These are phyloP conservation scores for Capreolus pygargus DNA, from an alignment of 2,113 vertebrate species.

Conservation along the genomic window DNA sequence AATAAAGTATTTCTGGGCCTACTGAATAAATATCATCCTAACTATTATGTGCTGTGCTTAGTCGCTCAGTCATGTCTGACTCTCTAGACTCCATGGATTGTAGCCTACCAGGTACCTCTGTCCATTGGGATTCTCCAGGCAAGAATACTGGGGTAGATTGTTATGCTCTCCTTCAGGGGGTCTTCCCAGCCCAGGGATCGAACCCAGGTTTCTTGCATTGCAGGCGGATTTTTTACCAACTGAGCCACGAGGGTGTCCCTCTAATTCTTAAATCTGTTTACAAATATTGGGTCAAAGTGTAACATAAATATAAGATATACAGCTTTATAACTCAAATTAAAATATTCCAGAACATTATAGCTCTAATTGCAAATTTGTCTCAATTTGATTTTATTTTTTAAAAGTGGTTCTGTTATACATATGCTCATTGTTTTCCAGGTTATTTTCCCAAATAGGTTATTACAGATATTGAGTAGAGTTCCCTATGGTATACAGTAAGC, in stretches of 20 bases:
- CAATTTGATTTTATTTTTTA: neutral
- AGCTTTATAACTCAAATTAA: neutral
- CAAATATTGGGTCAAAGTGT: neutral
- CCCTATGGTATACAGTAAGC: neutral
- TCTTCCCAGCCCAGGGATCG: neutral
- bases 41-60: neutral
- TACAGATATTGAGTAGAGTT: neutral
- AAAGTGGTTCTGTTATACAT: neutral
- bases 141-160: neutral
- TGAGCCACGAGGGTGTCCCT: neutral
- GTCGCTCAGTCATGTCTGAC: neutral
- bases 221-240: rapidly evolving
- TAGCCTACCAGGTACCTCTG: neutral
- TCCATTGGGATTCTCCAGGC: neutral
- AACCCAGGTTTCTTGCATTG: neutral
- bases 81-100: neutral
- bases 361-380: neutral
- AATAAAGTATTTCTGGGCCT: neutral
- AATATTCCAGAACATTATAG: neutral
- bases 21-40: neutral
- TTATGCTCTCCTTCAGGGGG: neutral
- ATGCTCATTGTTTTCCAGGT: neutral
- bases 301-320: neutral
- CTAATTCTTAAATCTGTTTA: neutral
- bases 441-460: neutral